These are phyloP conservation scores for Acronicta aceris DNA, from an alignment of 2,888 invertebrate genomes.

Conservation along the genomic window DNA sequence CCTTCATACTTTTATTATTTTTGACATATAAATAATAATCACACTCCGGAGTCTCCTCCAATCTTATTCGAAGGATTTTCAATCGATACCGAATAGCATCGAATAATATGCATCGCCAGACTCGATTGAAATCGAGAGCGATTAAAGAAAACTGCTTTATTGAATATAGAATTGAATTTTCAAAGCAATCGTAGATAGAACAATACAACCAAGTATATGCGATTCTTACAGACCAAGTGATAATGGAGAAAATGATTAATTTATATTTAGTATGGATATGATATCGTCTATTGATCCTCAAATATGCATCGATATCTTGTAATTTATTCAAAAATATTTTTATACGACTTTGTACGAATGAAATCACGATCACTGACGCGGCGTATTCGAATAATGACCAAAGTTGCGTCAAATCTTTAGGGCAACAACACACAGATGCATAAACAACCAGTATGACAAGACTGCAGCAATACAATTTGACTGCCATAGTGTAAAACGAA, in stretches of 20 bases:
- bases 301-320: slow-evolving; percentile 66
- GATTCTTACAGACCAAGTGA: slow-evolving; percentile 69
- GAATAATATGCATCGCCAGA: slow-evolving; percentile 78
- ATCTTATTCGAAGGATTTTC: slow-evolving; percentile 68
- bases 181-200: slow-evolving; percentile 60
- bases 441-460: slow-evolving; percentile 62
- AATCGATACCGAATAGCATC: slow-evolving; percentile 75
- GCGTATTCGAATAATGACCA: slow-evolving; percentile 77
- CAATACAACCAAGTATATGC: slow-evolving; percentile 69
- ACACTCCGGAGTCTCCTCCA: slow-evolving; percentile 70
- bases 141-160: slow-evolving; percentile 71
- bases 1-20: slow-evolving; percentile 71
- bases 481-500: slow-evolving; percentile 42
- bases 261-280: slow-evolving; percentile 61
- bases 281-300: slow-evolving; percentile 69
- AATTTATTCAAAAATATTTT: slow-evolving; percentile 65
- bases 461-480: slow-evolving; percentile 65
- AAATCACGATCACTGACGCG: slow-evolving; percentile 63
- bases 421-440: slow-evolving; percentile 68
- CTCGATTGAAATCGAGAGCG: slow-evolving; percentile 77
- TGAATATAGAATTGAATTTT: slow-evolving; percentile 57
- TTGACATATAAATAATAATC: slow-evolving; percentile 75
- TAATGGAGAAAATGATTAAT: slow-evolving; percentile 56
- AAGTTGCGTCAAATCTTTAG: slow-evolving; percentile 61
- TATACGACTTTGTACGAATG: slow-evolving; percentile 67